Evolutionary conservation across 2,797 vertebrate species (phyloP).

Genomic region (Danio kyathit): DNA sequence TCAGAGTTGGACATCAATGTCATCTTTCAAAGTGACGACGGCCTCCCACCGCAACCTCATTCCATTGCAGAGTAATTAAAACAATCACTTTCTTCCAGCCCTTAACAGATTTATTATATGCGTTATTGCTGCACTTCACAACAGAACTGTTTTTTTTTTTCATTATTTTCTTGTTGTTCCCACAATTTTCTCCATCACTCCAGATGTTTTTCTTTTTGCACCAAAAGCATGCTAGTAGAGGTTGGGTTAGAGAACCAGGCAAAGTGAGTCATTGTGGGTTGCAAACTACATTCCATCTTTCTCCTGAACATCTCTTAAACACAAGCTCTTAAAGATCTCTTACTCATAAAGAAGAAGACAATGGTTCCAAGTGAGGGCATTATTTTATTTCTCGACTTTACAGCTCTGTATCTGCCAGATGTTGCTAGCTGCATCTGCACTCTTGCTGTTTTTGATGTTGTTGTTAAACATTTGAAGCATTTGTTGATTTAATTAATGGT

Average conservation of each 20-base stretch:
- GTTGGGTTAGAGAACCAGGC: conserved; percentile 29
- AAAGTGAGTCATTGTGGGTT: conserved; percentile 72
- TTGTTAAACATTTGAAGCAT: conserved; percentile 54
- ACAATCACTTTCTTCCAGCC: neutral
- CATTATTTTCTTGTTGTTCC: conserved; percentile 34
- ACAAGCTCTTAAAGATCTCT: conserved; percentile 46
- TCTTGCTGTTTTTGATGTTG: conserved; percentile 40
- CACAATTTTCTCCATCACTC: conserved; percentile 6
- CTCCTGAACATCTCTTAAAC: conserved; percentile 56
- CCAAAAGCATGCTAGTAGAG: conserved; percentile 38
- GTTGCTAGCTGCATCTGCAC: conserved; percentile 56
- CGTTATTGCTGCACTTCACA: neutral
- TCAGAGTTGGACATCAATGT: conserved; percentile 6
- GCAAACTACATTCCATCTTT: conserved; percentile 62
- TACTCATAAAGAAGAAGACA: conserved; percentile 30
- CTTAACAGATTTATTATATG: conserved; percentile 10
- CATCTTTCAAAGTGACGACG: neutral
- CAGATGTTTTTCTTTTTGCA: conserved; percentile 46
- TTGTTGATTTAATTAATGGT: conserved; percentile 44
- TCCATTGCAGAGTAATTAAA: conserved; percentile 5
- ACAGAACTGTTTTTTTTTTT: conserved; percentile 31
- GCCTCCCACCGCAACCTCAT: conserved; percentile 4
- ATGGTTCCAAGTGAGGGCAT: neutral
- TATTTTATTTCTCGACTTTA: neutral
- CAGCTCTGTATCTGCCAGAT: conserved; percentile 6